Evolutionary conservation across 2,797 vertebrate species (phyloP).

Genomic region (Gambelia wislizenii): DNA sequence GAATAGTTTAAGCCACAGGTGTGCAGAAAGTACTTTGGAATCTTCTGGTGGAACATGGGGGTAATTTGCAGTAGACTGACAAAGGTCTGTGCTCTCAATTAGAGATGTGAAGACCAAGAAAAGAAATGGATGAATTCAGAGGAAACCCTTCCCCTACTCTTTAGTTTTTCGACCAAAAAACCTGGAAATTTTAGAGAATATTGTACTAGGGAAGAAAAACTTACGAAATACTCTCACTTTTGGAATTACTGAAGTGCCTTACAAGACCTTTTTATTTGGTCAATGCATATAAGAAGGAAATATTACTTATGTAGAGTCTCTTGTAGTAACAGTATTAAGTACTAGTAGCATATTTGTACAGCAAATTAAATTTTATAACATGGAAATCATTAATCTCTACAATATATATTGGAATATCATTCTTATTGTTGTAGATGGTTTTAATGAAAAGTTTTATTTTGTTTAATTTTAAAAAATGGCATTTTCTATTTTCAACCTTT

Average conservation of each 20-base stretch:
- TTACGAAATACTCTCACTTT: background rate
- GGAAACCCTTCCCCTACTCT: background rate
- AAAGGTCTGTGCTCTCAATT: background rate
- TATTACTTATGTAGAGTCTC: background rate
- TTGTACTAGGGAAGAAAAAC: background rate
- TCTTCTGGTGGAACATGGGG: background rate
- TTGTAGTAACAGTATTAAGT: too few species aligned
- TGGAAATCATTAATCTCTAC: too few species aligned
- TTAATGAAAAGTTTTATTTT: background rate
- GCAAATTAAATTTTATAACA: too few species aligned
- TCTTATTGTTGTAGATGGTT: background rate
- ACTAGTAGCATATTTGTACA: too few species aligned
- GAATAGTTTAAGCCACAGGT: background rate
- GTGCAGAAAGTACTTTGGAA: background rate
- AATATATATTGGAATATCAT: too few species aligned
- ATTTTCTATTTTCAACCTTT: background rate
- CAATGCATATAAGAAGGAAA: background rate
- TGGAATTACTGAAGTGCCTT: background rate
- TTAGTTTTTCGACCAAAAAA: background rate
- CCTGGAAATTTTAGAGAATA: background rate
- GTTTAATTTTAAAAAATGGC: background rate
- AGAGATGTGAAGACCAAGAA: background rate
- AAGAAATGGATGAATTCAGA: background rate
- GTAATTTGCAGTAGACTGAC: background rate
- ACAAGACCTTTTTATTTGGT: background rate